Percentiles rank a stretch among this genome's conserved stretches.
These are phyloP conservation scores for Craniophora ligustri DNA, from an alignment of 2,888 invertebrate species.

Conservation along the genomic window DNA sequence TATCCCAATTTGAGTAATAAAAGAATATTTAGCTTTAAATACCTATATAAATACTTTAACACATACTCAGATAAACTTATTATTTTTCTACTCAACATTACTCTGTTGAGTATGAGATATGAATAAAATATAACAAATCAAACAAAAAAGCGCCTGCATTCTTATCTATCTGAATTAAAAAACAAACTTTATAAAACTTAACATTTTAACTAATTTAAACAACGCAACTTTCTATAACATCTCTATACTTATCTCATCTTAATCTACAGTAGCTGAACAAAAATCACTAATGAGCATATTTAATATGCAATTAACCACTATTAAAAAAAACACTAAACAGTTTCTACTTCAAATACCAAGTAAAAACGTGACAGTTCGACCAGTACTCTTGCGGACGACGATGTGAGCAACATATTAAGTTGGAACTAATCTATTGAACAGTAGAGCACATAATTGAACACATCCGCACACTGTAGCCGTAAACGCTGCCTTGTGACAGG, in stretches of 20 bases:
- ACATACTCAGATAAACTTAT: too few relatives aligned
- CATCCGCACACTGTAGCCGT: constrained; percentile 31
- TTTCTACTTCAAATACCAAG: constrained; percentile 25
- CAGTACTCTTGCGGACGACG: constrained; percentile 7
- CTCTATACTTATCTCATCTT: constrained; percentile 20
- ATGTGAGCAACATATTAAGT: constrained; percentile 14
- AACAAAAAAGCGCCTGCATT: too few relatives aligned
- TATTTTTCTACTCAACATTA: too few relatives aligned
- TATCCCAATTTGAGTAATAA: constrained; percentile 14
- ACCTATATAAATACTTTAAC: constrained; percentile 9
- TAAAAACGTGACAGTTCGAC: constrained; percentile 39
- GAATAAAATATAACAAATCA: too few relatives aligned
- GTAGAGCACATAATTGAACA: constrained; percentile 54
- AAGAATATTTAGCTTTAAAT: background rate
- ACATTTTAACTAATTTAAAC: constrained; percentile 1
- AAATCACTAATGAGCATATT: constrained; percentile 43
- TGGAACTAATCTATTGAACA: constrained; percentile 39
- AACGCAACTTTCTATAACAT: constrained; percentile 31
- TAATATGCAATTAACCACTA: constrained; percentile 39
- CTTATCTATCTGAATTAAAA: too few relatives aligned
- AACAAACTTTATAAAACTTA: too few relatives aligned
- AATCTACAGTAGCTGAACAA: constrained; percentile 23
- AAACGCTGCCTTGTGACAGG: constrained; percentile 39
- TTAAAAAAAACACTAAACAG: constrained; percentile 23
- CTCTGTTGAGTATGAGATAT: too few relatives aligned